These are phyloP conservation scores for Onchidella celtica DNA, from an alignment of 2,888 invertebrate species.

Conservation along the genomic window DNA sequence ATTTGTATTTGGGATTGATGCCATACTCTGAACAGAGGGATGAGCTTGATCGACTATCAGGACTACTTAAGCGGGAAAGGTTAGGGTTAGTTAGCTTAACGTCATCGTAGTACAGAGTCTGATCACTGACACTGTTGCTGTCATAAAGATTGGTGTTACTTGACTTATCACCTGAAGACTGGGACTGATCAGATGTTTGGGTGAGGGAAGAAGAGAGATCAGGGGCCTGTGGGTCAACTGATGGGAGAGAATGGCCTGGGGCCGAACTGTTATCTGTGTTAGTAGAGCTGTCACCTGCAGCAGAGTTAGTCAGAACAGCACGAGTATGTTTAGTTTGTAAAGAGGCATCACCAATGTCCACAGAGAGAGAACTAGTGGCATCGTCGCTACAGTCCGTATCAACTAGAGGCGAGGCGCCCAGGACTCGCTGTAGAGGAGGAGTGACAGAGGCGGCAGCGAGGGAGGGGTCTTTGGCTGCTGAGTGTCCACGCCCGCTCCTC, in stretches of 20 bases:
- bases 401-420: not conserved
- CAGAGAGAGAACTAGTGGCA: not conserved
- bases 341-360: conserved; percentile 1
- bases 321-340: not conserved
- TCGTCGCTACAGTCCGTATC: conserved; percentile 14
- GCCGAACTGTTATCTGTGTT: not conserved
- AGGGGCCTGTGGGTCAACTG: not conserved
- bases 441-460: not conserved
- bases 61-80: conserved; percentile 3
- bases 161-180: not conserved
- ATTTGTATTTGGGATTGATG: conserved; percentile 29
- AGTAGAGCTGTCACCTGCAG: not conserved
- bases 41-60: conserved; percentile 12
- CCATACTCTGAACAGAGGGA: conserved; percentile 31
- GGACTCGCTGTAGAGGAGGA: not conserved
- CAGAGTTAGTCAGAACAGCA: not conserved
- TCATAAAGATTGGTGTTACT: not conserved
- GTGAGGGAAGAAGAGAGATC: not conserved
- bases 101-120: conserved; percentile 34
- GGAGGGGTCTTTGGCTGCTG: not conserved
- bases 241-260: not conserved
- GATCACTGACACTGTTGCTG: conserved; percentile 34
- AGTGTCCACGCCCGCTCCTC: not conserved
- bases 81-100: conserved; percentile 11
- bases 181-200: not conserved